Evolutionary conservation across 1,140 invertebrate species (phyloP).

Genomic region (Teleogryllus occipitalis): DNA sequence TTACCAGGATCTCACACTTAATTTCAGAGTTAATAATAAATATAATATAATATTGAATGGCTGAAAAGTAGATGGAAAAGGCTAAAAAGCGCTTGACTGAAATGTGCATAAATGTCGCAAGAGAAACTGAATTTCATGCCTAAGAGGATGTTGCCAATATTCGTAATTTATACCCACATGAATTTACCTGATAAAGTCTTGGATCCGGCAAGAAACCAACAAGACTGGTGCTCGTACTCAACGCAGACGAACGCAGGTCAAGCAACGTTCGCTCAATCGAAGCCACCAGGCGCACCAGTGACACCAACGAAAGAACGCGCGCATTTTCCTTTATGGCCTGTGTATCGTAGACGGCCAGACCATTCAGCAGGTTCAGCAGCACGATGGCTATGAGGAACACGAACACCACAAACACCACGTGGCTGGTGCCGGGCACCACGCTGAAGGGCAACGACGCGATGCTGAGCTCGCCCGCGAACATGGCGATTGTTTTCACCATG

Average conservation of each 20-base stretch:
- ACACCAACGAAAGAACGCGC: constrained; percentile 62
- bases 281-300: constrained; percentile 52
- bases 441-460: constrained; percentile 63
- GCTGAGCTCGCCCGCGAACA: constrained; percentile 76
- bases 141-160: too few relatives aligned
- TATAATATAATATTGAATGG: too few relatives aligned
- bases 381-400: constrained; percentile 72
- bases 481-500: constrained; percentile 69
- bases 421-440: constrained; percentile 52
- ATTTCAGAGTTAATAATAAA: too few relatives aligned
- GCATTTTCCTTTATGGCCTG: constrained; percentile 62
- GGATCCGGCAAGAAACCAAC: not conserved
- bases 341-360: constrained; percentile 71
- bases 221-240: not conserved
- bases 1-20: too few relatives aligned
- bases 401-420: constrained; percentile 64
- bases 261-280: not conserved
- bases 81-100: too few relatives aligned
- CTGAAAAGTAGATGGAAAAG: too few relatives aligned
- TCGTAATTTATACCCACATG: too few relatives aligned
- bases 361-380: constrained; percentile 69
- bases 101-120: too few relatives aligned
- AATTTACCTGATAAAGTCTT: not conserved
- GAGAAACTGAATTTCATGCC: too few relatives aligned
- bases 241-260: not conserved